Evolutionary conservation across 2,113 vertebrate species (phyloP), one percentile per base, ranked within the genome.

Genomic region (Callionymus lyra): DNA sequence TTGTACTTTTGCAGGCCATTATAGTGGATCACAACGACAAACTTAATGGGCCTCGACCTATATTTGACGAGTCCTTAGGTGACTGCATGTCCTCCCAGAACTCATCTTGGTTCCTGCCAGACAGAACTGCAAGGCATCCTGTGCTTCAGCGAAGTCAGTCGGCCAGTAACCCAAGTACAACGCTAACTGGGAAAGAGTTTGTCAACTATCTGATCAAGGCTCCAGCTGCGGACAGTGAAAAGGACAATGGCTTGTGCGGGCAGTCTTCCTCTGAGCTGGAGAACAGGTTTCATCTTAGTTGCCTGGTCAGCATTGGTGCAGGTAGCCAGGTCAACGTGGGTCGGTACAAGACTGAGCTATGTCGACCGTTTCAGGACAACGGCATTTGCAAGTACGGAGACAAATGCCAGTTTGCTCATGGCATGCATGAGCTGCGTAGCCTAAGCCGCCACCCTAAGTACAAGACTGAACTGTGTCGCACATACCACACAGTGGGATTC

Each of bases 391-490:
- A 97, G 76, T 97, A 98, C 0, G 94, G 94, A 2, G 94, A 98
- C 84, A 98, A 98, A 70, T 98, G 94, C 84, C 94, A 97, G 87
- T 98, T 97, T 38, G 94, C 94, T 16, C 94, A 98, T 2, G 94
- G 94, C 50, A 89, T 91, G 80, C 92, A 96, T 1, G 94, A 98
- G 91, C 87, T 97, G 70, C 90, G 94, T 63, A 97, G 90, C 85
- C 86, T 97, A 72, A 94, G 89, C 65, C 92, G 93, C 50, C 94
- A 98, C 54, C 94, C 93, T 77, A 98, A 98, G 74, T 98, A 98
- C 89, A 98, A 98, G 82, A 98, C 94, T 0, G 94, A 98, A 88
- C 90, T 97, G 63, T 98, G 94, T 83, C 94, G 94, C 85, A 98
- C 94, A 67, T 98, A 97, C 87, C 94, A 98, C 82, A 98, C 94